A percentile compares a stretch with the other conserved stretches of the same genome.
These are phyloP conservation scores for Psittacula echo DNA, from an alignment of 2,797 vertebrate species.

Conservation along the genomic window DNA sequence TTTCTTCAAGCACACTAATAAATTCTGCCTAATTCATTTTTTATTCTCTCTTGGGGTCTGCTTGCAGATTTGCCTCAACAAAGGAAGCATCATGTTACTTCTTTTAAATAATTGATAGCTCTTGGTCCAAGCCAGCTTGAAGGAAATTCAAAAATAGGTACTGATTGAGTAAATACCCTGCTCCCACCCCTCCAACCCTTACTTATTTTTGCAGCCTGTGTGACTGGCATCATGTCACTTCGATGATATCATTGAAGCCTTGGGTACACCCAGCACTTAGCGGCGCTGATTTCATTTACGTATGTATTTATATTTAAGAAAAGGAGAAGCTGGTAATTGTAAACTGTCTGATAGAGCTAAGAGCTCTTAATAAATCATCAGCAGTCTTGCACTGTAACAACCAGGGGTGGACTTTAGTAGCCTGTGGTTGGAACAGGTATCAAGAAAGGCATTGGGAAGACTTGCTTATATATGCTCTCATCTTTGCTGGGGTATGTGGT, in stretches of 20 bases:
- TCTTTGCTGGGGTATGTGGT: not conserved
- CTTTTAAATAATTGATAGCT: constrained; percentile 99
- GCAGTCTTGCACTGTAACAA: not conserved
- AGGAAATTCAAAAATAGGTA: constrained; percentile 91
- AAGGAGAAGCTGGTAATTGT: constrained; percentile 68
- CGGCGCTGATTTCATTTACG: constrained; percentile 63
- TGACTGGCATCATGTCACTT: constrained; percentile 30
- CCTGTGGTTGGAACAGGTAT: not conserved
- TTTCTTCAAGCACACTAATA: constrained; percentile 89
- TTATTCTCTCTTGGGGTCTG: constrained; percentile 94
- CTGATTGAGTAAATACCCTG: constrained; percentile 83
- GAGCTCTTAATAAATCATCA: constrained; percentile 71
- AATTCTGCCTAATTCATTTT: constrained; percentile 99
- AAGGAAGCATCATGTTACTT: constrained; percentile 99
- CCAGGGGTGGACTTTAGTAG: not conserved
- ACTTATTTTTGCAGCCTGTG: constrained; percentile 58
- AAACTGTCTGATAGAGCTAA: constrained; percentile 61
- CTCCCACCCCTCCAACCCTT: not conserved
- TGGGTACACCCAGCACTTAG: constrained; percentile 67
- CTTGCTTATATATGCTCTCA: accelerated
- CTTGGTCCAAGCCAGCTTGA: constrained; percentile 81
- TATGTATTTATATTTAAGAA: constrained; percentile 69
- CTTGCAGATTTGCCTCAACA: constrained; percentile 97
- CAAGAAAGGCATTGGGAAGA: not conserved
- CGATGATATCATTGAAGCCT: constrained; percentile 70